phyloP scores from a whole-genome alignment of 2,113 vertebrate species.

The Tachysurus vachellii region DNA sequence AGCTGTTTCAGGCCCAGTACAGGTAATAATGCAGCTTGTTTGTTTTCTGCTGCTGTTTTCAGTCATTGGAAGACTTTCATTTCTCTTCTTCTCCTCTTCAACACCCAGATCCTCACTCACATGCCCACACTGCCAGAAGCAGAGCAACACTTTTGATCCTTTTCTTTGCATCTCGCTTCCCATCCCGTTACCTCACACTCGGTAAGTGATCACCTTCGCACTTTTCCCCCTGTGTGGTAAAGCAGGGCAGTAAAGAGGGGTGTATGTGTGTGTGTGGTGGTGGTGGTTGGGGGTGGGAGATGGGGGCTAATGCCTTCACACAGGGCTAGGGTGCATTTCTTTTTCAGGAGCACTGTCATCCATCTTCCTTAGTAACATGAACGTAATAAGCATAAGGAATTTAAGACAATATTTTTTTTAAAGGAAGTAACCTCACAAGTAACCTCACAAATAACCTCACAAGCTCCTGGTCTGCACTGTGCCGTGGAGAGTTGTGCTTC shows the following conservation, averaged over 20 bases:
- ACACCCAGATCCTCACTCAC: slow-evolving; percentile 89
- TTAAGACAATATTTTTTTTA: background rate
- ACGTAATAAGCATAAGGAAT: background rate
- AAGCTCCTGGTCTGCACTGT: background rate
- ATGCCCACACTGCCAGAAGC: slow-evolving; percentile 97
- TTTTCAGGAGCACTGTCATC: background rate
- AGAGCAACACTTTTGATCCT: slow-evolving; percentile 97
- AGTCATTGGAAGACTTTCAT: background rate
- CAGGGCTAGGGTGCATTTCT: background rate
- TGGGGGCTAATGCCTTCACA: background rate
- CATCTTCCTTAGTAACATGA: background rate
- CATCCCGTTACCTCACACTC: slow-evolving; percentile 92
- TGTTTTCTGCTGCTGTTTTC: background rate
- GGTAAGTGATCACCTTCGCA: slow-evolving; percentile 71
- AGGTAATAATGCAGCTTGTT: slow-evolving; percentile 73
- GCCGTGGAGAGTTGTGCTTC: too few species aligned
- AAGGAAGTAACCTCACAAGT: background rate
- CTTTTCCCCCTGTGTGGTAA: background rate
- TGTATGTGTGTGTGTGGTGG: too few species aligned
- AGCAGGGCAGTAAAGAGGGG: background rate
- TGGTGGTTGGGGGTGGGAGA: background rate
- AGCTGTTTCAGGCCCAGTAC: slow-evolving; percentile 98
- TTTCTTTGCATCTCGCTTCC: slow-evolving; percentile 97
- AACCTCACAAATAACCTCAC: background rate
- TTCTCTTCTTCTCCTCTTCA: slow-evolving; percentile 27